Conservation (phyloP, 2,113 vertebrate genomes). For the Perccottus glenii region DNA sequence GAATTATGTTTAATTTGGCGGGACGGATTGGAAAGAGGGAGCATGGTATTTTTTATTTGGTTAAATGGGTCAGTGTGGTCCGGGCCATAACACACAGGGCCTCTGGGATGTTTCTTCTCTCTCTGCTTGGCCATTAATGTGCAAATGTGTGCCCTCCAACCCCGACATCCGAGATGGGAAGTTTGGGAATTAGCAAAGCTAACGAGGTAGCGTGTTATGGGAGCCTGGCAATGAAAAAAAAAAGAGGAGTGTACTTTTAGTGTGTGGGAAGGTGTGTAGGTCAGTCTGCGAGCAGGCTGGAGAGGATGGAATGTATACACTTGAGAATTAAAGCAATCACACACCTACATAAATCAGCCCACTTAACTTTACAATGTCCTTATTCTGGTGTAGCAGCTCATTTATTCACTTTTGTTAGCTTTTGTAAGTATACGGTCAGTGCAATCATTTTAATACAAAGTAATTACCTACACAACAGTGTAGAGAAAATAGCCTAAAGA, state of each 20-base stretch:
- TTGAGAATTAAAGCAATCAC: conserved; percentile 53
- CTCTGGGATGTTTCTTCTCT: conserved; percentile 81
- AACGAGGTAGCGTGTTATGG: conserved; percentile 87
- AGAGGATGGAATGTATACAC: conserved; percentile 28
- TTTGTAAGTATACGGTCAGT: not conserved
- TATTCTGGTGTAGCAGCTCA: conserved; percentile 27
- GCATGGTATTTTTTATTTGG: conserved; percentile 71
- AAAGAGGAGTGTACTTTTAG: conserved; percentile 66
- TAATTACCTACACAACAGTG: not conserved
- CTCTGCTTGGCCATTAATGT: conserved; percentile 96
- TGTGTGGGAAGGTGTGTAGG: conserved; percentile 36
- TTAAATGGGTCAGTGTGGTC: conserved; percentile 93
- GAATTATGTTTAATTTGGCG: conserved; percentile 94
- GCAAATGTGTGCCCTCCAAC: conserved; percentile 96
- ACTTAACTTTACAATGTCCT: conserved; percentile 34
- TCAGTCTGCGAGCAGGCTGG: conserved; percentile 9
- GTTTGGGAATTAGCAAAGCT: conserved; percentile 88
- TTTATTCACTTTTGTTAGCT: conserved; percentile 30
- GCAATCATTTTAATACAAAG: not conserved
- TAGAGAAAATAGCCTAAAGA: not conserved
- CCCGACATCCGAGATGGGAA: conserved; percentile 87
- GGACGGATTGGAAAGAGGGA: conserved; percentile 85
- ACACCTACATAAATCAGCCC: conserved; percentile 35
- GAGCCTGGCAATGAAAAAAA: conserved; percentile 82
- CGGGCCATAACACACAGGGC: conserved; percentile 86